Percentiles rank a stretch among this genome's conserved stretches.
These are phyloP conservation scores for Hydrozoanthus tunicans DNA, from an alignment of 64 coral and sea anemone species.

Conservation along the genomic window DNA sequence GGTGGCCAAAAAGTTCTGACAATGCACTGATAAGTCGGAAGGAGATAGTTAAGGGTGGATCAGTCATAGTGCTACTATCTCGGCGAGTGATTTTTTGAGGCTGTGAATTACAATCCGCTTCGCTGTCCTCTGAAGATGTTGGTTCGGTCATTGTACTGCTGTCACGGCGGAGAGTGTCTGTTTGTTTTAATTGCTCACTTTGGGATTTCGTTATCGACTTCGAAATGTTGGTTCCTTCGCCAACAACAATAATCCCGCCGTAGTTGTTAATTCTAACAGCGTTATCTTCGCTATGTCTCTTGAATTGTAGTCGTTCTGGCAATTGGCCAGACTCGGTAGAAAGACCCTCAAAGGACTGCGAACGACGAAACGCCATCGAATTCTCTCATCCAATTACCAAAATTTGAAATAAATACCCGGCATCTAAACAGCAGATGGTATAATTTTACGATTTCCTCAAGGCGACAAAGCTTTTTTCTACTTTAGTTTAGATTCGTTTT, in stretches of 20 bases:
- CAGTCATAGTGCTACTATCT: constrained; percentile 39
- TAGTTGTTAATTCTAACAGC: constrained; percentile 33
- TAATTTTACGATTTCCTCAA: neutral
- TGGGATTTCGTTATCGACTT: neutral
- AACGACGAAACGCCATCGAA: neutral
- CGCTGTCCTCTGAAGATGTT: neutral
- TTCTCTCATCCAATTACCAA: too few relatives aligned
- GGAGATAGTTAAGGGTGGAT: neutral
- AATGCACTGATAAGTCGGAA: constrained; percentile 23
- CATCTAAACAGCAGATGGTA: too few relatives aligned
- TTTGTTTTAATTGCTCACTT: constrained; percentile 26
- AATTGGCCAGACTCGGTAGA: neutral
- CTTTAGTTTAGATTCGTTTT: neutral
- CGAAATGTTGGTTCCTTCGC: constrained; percentile 4
- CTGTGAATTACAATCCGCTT: constrained; percentile 4
- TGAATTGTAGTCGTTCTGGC: neutral
- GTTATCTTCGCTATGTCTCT: constrained; percentile 15
- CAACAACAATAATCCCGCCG: constrained; percentile 10
- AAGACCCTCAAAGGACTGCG: constrained; percentile 20
- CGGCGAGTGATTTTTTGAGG: neutral
- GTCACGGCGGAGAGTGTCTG: neutral
- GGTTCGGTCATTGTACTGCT: constrained; percentile 41
- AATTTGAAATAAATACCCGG: too few relatives aligned
- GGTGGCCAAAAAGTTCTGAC: constrained; percentile 15
- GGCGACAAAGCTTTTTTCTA: neutral